Conservation (phyloP, 2,113 vertebrate genomes). For the Lophius piscatorius region DNA sequence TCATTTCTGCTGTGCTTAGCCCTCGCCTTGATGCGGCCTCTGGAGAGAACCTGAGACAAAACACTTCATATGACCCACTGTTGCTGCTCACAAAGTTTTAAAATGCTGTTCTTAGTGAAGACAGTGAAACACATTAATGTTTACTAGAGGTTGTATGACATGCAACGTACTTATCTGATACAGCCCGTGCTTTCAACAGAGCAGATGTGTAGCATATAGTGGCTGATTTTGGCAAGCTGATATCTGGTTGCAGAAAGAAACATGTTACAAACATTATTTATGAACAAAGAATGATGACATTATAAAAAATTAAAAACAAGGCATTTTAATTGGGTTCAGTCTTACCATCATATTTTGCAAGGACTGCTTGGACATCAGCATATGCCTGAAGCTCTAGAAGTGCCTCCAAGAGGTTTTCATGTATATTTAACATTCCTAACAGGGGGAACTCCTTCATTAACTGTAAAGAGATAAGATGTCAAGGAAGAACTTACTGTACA, state of each 20-base stretch:
- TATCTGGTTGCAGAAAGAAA: conserved; percentile 80
- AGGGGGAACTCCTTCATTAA: conserved; percentile 99
- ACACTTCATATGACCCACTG: conserved; percentile 1
- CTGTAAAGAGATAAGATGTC: conserved; percentile 73
- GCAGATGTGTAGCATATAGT: conserved; percentile 99
- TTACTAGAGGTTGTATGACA: background rate
- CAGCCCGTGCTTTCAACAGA: conserved; percentile 96
- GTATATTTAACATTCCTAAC: conserved; percentile 98
- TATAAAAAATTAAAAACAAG: background rate
- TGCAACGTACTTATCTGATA: conserved; percentile 95
- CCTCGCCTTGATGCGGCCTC: conserved; percentile 96
- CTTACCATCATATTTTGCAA: conserved; percentile 98
- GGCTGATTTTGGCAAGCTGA: conserved; percentile 98
- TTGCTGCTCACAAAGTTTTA: background rate
- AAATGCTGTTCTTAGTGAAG: background rate
- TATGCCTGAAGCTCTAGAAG: conserved; percentile 97
- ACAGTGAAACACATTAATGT: background rate
- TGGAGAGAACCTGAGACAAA: conserved; percentile 89
- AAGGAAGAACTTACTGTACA: background rate
- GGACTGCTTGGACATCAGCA: conserved; percentile 96
- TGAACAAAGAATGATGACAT: background rate
- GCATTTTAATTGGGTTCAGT: background rate
- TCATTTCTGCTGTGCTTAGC: conserved; percentile 98
- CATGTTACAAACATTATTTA: background rate
- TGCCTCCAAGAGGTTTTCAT: conserved; percentile 97